phyloP scores from a whole-genome alignment of 2,797 vertebrate genomes.

The Falco concolor region DNA sequence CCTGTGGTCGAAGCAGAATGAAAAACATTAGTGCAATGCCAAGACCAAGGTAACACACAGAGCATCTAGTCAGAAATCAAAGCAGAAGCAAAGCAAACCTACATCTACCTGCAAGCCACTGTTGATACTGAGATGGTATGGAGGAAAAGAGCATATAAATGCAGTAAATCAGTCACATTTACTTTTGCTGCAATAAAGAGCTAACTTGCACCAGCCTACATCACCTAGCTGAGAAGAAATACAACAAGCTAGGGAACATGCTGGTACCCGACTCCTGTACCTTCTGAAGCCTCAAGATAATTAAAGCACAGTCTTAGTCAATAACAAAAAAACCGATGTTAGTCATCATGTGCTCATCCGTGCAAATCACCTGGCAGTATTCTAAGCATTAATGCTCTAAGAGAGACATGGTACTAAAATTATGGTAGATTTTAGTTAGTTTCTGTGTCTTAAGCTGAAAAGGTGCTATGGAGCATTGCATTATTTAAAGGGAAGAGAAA shows the following conservation, averaged over 20 bases:
- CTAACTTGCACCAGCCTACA: not conserved
- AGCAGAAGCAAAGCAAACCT: not conserved
- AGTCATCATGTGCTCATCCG: not conserved
- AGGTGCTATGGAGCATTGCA: not conserved
- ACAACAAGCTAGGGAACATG: not conserved
- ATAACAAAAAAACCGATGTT: not conserved
- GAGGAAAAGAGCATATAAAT: not conserved
- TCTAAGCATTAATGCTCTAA: not conserved
- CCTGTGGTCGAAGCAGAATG: not conserved
- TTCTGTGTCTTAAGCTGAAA: not conserved
- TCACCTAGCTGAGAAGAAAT: not conserved
- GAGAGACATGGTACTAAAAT: not conserved
- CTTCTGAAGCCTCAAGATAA: not conserved
- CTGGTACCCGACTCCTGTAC: not conserved
- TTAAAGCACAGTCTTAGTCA: not conserved
- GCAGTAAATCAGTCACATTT: not conserved
- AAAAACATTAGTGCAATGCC: not conserved
- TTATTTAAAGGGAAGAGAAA: not conserved
- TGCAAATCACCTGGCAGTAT: not conserved
- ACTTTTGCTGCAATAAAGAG: not conserved
- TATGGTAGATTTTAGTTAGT: not conserved
- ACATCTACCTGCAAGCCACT: not conserved
- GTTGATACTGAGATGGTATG: not conserved
- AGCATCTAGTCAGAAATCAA: not conserved
- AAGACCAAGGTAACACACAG: not conserved